These are phyloP conservation scores for Boulengeromyrus knoepffleri DNA, from an alignment of 2,113 vertebrate genomes.

Conservation along the genomic window DNA sequence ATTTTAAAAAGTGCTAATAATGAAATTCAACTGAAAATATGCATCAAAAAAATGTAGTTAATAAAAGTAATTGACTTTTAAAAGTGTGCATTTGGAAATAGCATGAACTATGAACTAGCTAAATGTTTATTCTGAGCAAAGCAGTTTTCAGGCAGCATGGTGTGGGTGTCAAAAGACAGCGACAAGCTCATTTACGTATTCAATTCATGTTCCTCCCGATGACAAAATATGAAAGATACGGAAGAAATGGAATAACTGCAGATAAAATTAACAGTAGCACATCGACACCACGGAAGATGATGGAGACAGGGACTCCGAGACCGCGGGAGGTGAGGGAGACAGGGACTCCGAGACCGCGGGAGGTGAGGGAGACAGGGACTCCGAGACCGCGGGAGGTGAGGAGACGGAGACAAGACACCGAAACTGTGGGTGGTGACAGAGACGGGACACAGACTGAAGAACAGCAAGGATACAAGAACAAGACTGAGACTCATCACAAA, in stretches of 20 bases:
- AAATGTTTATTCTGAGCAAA: conserved; percentile 19
- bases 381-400: neutral
- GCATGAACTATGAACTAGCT: conserved; percentile 20
- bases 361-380: too few relatives aligned
- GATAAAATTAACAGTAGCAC: neutral
- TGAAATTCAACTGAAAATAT: neutral
- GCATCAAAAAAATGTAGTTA: neutral
- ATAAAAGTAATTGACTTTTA: neutral
- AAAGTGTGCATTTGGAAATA: conserved; percentile 14
- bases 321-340: too few relatives aligned
- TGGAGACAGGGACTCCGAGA: neutral
- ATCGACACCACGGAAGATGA: neutral
- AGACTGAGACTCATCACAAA: neutral
- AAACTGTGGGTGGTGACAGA: neutral
- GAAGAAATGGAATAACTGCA: neutral
- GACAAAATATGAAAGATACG: conserved; percentile 13
- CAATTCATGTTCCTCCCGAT: conserved; percentile 33
- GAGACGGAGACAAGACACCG: too few relatives aligned
- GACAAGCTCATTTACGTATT: conserved; percentile 31
- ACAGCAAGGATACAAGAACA: neutral
- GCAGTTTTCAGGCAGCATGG: conserved; percentile 15
- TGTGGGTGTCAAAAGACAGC: conserved; percentile 32
- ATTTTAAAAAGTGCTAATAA: neutral
- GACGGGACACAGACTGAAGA: neutral
- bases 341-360: neutral